Conservation (phyloP, 2,113 vertebrate genomes). For the Falcunculus frontatus region DNA sequence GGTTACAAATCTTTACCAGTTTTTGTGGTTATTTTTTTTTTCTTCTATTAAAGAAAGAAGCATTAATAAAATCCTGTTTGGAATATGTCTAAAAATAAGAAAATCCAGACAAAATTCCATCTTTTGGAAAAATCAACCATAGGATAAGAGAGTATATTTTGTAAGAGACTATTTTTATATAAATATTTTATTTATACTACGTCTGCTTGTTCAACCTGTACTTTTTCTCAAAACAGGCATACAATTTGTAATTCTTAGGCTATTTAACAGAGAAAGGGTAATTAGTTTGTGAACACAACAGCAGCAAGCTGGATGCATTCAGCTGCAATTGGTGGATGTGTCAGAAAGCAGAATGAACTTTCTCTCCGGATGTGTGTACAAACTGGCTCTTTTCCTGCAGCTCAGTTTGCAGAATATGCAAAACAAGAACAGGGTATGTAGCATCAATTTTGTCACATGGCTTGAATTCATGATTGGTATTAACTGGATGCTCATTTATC, state of each 20-base stretch:
- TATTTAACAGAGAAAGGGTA: slow-evolving; percentile 56
- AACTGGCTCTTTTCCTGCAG: slow-evolving; percentile 64
- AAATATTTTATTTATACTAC: slow-evolving; percentile 91
- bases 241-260: slow-evolving; percentile 62
- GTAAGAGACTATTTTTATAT: slow-evolving; percentile 99
- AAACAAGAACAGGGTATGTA: slow-evolving; percentile 75
- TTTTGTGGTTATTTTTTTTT: neutral
- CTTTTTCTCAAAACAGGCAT: slow-evolving; percentile 66
- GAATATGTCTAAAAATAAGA: slow-evolving; percentile 58
- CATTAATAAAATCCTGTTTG: slow-evolving; percentile 61
- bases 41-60: slow-evolving; percentile 45
- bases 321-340: slow-evolving; percentile 28
- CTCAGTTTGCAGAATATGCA: slow-evolving; percentile 64
- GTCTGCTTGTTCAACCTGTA: slow-evolving; percentile 75
- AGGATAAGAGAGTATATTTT: slow-evolving; percentile 93
- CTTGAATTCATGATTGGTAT: slow-evolving; percentile 51
- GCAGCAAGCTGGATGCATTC: slow-evolving; percentile 44
- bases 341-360: slow-evolving; percentile 36
- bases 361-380: slow-evolving; percentile 68
- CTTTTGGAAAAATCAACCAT: slow-evolving; percentile 80
- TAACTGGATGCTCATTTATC: slow-evolving; percentile 64
- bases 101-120: slow-evolving; percentile 77
- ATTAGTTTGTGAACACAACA: slow-evolving; percentile 42
- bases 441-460: slow-evolving; percentile 54
- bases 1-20: slow-evolving; percentile 65